A percentile compares a stretch with the other conserved stretches of the same genome.
Conservation (phyloP, 1,140 invertebrate genomes). For the Scylla paramamosain region DNA sequence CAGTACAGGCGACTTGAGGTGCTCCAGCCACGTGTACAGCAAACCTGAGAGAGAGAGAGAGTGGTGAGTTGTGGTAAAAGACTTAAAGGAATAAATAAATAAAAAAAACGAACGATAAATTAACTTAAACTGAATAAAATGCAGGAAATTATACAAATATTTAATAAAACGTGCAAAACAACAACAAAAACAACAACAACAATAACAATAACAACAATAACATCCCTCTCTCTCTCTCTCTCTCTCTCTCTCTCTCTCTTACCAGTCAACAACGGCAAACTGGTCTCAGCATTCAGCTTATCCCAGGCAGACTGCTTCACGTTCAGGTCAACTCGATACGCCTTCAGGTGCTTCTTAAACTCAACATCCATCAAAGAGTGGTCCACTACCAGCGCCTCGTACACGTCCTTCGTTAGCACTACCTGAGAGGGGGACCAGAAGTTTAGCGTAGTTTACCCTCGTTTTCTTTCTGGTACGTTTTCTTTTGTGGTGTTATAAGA, state of each 20-base stretch:
- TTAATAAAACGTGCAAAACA: too few relatives aligned
- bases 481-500: too few relatives aligned
- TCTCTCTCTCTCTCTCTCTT: too few relatives aligned
- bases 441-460: background rate
- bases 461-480: too few relatives aligned
- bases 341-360: conserved; percentile 81
- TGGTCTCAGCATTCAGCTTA: conserved; percentile 85
- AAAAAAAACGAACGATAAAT: background rate
- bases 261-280: conserved; percentile 79
- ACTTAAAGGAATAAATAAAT: background rate
- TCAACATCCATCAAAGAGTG: conserved; percentile 80
- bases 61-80: background rate
- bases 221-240: too few relatives aligned
- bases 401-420: conserved; percentile 80
- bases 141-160: too few relatives aligned
- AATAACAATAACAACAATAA: too few relatives aligned
- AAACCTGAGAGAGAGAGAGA: conserved; percentile 81
- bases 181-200: too few relatives aligned
- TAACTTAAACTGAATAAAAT: too few relatives aligned
- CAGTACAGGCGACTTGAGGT: conserved; percentile 85
- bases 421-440: conserved; percentile 51
- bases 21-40: conserved; percentile 87
- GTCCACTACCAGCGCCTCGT: conserved; percentile 82
- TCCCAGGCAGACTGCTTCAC: conserved; percentile 85
- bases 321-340: conserved; percentile 85